phyloP scores from a whole-genome alignment of 2,888 invertebrate genomes.

The Drosophila birchii region DNA sequence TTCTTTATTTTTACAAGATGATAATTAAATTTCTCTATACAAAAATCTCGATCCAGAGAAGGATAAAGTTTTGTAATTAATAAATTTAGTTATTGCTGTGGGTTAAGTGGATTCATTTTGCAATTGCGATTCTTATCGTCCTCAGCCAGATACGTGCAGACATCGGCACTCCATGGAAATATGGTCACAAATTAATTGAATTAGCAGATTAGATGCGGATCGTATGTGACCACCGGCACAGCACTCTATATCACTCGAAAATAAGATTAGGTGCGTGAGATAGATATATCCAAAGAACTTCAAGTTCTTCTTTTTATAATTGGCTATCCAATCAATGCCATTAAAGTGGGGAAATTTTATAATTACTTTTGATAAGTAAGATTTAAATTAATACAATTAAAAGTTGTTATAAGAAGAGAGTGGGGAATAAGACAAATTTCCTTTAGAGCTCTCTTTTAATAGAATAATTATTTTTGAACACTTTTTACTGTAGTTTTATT shows the following conservation, averaged over 20 bases:
- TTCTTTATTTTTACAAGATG: not conserved
- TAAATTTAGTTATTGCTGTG: not conserved
- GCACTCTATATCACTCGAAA: slow-evolving; percentile 21
- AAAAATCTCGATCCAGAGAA: not conserved
- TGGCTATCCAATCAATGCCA: not conserved
- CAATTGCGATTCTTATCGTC: slow-evolving; percentile 36
- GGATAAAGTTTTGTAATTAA: slow-evolving; percentile 1
- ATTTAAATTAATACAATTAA: not conserved
- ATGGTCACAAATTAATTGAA: slow-evolving; percentile 41
- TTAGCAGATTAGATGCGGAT: slow-evolving; percentile 52
- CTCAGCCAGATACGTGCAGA: slow-evolving; percentile 54
- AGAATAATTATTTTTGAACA: not conserved
- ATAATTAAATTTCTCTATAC: not conserved
- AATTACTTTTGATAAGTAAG: not conserved
- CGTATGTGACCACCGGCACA: slow-evolving; percentile 41
- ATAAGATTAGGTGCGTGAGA: slow-evolving; percentile 12
- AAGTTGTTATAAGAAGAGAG: not conserved
- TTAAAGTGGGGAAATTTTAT: not conserved
- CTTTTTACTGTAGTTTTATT: fast-evolving
- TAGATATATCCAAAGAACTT: slow-evolving; percentile 30
- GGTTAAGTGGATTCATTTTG: slow-evolving; percentile 16
- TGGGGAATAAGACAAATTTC: not conserved
- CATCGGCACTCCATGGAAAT: slow-evolving; percentile 48
- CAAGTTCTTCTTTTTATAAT: not conserved
- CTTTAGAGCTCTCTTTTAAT: not conserved